Percentiles rank a stretch among this genome's conserved stretches.
Evolutionary conservation across 2,888 invertebrate genomes (phyloP).

Genomic region (Tiliacea aurago): DNA sequence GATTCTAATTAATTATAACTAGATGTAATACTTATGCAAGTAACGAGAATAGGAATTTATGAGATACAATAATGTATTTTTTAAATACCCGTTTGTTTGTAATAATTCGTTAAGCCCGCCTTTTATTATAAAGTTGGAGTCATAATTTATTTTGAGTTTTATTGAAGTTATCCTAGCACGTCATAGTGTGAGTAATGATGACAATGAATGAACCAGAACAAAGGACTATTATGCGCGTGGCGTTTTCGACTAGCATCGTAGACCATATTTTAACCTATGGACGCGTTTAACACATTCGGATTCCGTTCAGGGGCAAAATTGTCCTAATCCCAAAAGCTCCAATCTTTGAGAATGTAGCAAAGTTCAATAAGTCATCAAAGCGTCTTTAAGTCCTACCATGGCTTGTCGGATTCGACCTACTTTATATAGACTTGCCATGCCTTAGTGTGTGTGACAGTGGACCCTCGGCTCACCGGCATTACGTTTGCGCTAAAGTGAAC

Average conservation of each 20-base stretch:
- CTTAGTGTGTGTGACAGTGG: too few species aligned
- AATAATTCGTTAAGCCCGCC: constrained; percentile 68
- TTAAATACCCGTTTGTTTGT: constrained; percentile 56
- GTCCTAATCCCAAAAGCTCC: too few species aligned
- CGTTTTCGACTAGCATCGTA: neutral
- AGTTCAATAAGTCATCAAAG: too few species aligned
- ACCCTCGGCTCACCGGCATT: too few species aligned
- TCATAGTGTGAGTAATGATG: neutral
- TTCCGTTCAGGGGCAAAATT: too few species aligned
- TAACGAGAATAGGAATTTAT: constrained; percentile 25
- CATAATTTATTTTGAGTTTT: constrained; percentile 42
- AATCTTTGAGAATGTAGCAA: too few species aligned
- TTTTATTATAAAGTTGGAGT: constrained; percentile 65
- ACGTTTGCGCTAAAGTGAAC: too few species aligned
- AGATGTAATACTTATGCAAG: constrained; percentile 34
- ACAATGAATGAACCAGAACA: neutral
- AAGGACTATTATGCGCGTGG: neutral
- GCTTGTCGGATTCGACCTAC: too few species aligned
- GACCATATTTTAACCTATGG: too few species aligned
- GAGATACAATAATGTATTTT: constrained; percentile 57
- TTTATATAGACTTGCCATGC: too few species aligned
- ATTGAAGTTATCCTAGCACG: constrained; percentile 32
- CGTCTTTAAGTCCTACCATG: too few species aligned
- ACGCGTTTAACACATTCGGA: too few species aligned
- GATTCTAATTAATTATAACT: constrained; percentile 50